Evolutionary conservation across 2,797 vertebrate genomes (phyloP), one percentile per base, ranked within the genome.

Genomic region (Halcyon badia): DNA sequence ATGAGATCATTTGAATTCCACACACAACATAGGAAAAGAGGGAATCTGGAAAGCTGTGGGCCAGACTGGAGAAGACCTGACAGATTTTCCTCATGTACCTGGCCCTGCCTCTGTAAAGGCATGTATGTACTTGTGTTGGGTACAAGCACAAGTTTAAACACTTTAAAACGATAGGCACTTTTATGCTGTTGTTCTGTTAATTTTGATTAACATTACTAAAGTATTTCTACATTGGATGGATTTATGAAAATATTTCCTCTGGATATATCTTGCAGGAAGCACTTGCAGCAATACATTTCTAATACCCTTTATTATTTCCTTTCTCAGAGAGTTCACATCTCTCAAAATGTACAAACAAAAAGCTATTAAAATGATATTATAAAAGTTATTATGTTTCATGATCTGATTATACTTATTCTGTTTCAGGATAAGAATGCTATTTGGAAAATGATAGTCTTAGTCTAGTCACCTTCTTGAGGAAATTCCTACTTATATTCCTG

Each of bases 381-480:
- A 76, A 84, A 92, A 92, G 14, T 35, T 84, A 72, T 76, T 90
- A 68, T 18, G 5, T 58, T 94, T 85, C 75, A 72, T 91, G 62
- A 79, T 71, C 41, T 92, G 64, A 89, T 94, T 92, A 89, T 30
- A 79, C 3, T 7, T 73, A 70, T 64, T 92, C 48, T 75, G 41
- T 83, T 90, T 80, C 71, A 91, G 35, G 56, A 80, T 33, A 87
- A 84, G 33, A 7, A 91, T 12, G 37, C 3, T 77, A 21, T 81
- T 51, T 79, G 28, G 68, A 75, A 95, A 95, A 95, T 94, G 87
- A 87, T 8, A 89, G 84, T 60, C 48, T 80, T 80, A 73, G 68
- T 66, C 33, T 35, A 85, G 44, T 73, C 41, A 77, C 56, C 70
- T 70, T 85, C 81, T 61, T 73, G 15, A 89, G 52, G 84, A 83